Evolutionary conservation across 1,140 invertebrate genomes (phyloP).

Genomic region (Lamellibrachia luymesi): DNA sequence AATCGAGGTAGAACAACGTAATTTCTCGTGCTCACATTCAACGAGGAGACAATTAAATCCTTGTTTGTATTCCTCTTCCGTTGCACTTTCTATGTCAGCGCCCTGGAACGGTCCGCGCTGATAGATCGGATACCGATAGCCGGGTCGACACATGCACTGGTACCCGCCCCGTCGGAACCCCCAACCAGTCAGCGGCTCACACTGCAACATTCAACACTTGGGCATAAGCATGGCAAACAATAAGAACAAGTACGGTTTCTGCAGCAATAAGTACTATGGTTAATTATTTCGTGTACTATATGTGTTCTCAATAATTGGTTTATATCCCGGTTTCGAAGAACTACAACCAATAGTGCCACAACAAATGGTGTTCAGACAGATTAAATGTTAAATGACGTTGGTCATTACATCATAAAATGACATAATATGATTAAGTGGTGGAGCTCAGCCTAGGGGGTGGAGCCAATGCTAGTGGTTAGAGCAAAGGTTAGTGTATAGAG

Average conservation of each 20-base stretch:
- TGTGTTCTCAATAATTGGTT: too few species aligned
- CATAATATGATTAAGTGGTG: too few species aligned
- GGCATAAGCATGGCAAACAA: slow-evolving; percentile 19
- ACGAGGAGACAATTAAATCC: slow-evolving; percentile 89
- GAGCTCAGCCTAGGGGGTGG: too few species aligned
- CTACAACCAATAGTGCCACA: too few species aligned
- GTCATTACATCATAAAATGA: too few species aligned
- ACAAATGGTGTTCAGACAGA: too few species aligned
- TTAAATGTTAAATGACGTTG: too few species aligned
- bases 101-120: slow-evolving; percentile 87
- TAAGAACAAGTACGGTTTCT: too few species aligned
- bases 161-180: slow-evolving; percentile 94
- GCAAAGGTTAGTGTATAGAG: neutral
- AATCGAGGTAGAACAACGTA: neutral
- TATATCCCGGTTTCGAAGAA: too few species aligned
- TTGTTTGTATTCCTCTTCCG: slow-evolving; percentile 85
- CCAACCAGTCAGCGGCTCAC: slow-evolving; percentile 94
- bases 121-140: slow-evolving; percentile 80
- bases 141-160: slow-evolving; percentile 83
- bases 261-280: neutral
- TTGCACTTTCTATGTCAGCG: slow-evolving; percentile 89
- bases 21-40: slow-evolving; percentile 75
- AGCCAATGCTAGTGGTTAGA: too few species aligned
- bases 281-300: neutral
- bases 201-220: slow-evolving; percentile 63